Evolutionary conservation across 2,113 vertebrate genomes (phyloP).

Genomic region (Hippocampus abdominalis): DNA sequence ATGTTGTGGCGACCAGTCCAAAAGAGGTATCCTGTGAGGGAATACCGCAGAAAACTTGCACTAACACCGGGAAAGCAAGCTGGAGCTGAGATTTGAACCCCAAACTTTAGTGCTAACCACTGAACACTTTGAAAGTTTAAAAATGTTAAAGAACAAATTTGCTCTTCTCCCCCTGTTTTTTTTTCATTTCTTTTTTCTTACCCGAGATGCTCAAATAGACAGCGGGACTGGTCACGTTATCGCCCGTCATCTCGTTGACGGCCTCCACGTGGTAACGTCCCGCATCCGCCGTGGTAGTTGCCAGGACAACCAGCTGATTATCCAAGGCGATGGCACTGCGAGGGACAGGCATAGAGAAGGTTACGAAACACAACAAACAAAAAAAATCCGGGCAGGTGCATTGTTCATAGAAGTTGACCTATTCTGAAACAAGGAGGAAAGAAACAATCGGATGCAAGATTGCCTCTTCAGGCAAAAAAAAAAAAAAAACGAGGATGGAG

Average conservation of each 20-base stretch:
- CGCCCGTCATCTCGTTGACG: constrained; percentile 85
- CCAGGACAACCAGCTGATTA: constrained; percentile 87
- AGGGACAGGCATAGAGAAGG: constrained; percentile 28
- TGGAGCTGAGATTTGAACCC: too few relatives aligned
- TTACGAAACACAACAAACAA: constrained; percentile 7
- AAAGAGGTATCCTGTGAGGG: too few relatives aligned
- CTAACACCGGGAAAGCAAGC: too few relatives aligned
- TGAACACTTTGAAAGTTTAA: too few relatives aligned
- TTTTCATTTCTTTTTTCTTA: constrained; percentile 65
- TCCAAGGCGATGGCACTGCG: constrained; percentile 83
- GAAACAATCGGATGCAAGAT: constrained; percentile 27
- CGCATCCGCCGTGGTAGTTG: constrained; percentile 61
- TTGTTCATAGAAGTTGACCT: constrained; percentile 32
- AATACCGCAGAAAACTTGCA: too few relatives aligned
- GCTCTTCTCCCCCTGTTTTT: background rate
- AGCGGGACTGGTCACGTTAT: constrained; percentile 82
- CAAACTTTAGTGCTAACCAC: too few relatives aligned
- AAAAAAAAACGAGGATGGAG: constrained; percentile 32
- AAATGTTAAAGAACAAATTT: too few relatives aligned
- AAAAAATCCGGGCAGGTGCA: background rate
- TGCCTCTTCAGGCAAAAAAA: constrained; percentile 20
- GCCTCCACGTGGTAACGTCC: constrained; percentile 86
- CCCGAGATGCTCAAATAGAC: constrained; percentile 77
- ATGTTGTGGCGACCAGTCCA: too few relatives aligned
- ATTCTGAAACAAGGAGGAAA: constrained; percentile 36